Evolutionary conservation across 2,888 invertebrate species (phyloP).

Genomic region (Halocaridina rubra): DNA sequence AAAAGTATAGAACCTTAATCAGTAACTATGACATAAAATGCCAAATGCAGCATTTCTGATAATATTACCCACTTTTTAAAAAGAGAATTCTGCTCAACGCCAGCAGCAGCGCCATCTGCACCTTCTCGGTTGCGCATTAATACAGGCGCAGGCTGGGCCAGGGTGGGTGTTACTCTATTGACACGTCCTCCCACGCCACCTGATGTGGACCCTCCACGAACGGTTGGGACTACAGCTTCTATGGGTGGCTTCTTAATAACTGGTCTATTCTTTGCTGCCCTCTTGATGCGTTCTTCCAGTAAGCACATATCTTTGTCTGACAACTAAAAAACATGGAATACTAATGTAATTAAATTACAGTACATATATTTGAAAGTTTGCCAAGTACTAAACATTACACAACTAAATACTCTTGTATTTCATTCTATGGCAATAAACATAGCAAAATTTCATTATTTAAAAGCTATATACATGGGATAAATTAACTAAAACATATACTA

Average conservation of each 20-base stretch:
- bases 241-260: constrained; percentile 65
- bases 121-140: constrained; percentile 34
- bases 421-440: too few species aligned
- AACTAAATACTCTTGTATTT: too few species aligned
- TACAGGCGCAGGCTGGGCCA: constrained; percentile 54
- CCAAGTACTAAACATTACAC: too few species aligned
- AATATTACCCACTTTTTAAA: constrained; percentile 43
- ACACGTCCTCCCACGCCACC: constrained; percentile 16
- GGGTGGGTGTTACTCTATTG: constrained; percentile 59
- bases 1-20: too few species aligned
- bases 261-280: constrained; percentile 77
- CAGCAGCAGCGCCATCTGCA: neutral
- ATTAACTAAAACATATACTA: neutral
- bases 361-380: too few species aligned
- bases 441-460: too few species aligned
- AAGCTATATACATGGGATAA: too few species aligned
- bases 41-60: too few species aligned
- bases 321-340: constrained; percentile 74
- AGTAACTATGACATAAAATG: too few species aligned
- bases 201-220: constrained; percentile 67
- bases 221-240: constrained; percentile 70
- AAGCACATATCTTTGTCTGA: constrained; percentile 94
- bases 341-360: too few species aligned
- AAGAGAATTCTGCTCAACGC: constrained; percentile 7
- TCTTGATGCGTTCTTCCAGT: constrained; percentile 94